Conservation (phyloP, 2,888 invertebrate genomes). For the Amphipyra berbera region DNA sequence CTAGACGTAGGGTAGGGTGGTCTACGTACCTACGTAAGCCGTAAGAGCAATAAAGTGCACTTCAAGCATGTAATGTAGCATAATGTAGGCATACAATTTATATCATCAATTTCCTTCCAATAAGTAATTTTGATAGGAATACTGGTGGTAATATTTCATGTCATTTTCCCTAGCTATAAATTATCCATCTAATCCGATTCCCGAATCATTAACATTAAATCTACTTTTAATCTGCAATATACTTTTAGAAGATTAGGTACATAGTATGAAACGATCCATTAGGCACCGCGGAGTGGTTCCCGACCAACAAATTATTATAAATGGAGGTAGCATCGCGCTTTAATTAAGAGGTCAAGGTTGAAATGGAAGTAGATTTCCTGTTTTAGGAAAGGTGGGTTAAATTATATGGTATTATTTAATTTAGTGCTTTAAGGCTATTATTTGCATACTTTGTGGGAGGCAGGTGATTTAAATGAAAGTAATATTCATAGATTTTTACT, state of each 20-base stretch:
- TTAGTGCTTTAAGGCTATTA: conserved; percentile 6
- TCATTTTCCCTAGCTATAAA: not conserved
- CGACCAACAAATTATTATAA: conserved; percentile 65
- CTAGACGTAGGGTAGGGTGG: no score
- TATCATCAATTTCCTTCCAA: no score
- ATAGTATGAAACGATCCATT: conserved; percentile 49
- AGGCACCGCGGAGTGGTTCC: conserved; percentile 50
- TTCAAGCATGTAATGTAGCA: no score
- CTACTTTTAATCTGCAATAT: conserved; percentile 8
- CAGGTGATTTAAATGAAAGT: not conserved
- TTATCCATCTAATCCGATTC: not conserved
- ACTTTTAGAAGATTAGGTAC: conserved; percentile 9
- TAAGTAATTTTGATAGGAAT: not conserved
- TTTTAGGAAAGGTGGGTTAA: conserved; percentile 13
- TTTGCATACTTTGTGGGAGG: not conserved
- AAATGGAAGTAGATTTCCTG: conserved; percentile 28
- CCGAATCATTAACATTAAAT: not conserved
- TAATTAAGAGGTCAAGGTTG: conserved; percentile 57
- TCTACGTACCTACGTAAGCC: no score
- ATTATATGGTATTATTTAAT: conserved; percentile 23
- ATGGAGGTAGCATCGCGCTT: conserved; percentile 55
- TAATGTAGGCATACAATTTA: no score
- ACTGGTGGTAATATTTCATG: not conserved
- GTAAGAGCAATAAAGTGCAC: no score
- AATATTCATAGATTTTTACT: no score